phyloP scores from a whole-genome alignment of 2,888 invertebrate species.

The Drosophila heteroneura region DNA sequence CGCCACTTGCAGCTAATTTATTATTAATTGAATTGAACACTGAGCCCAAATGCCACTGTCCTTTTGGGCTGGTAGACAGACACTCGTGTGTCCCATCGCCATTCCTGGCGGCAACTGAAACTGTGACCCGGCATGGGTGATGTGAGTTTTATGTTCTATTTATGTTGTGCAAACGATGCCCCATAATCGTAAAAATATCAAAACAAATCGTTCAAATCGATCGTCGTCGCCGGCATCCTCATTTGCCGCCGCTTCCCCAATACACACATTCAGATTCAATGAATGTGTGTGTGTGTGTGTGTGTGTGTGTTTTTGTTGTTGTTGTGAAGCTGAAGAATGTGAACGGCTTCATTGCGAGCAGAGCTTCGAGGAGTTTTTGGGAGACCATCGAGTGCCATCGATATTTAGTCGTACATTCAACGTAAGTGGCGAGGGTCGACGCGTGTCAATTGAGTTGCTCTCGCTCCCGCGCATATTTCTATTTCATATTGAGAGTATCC shows the following conservation, averaged over 20 bases:
- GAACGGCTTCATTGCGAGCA: slow-evolving; percentile 59
- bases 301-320: not conserved
- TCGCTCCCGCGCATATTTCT: slow-evolving; percentile 55
- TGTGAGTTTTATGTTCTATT: slow-evolving; percentile 85
- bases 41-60: slow-evolving; percentile 17
- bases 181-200: slow-evolving; percentile 86
- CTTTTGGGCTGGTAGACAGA: slow-evolving; percentile 1
- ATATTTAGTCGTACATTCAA: slow-evolving; percentile 17
- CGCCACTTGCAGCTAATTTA: slow-evolving; percentile 70
- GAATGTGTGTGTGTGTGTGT: slow-evolving; percentile 8
- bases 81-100: not conserved
- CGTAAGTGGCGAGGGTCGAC: slow-evolving; percentile 50
- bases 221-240: slow-evolving; percentile 68
- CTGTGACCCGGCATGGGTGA: slow-evolving; percentile 25
- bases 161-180: slow-evolving; percentile 86
- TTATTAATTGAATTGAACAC: slow-evolving; percentile 75
- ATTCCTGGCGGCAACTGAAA: slow-evolving; percentile 7
- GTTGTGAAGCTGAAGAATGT: slow-evolving; percentile 23
- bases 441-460: slow-evolving; percentile 76
- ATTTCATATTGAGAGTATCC: slow-evolving; percentile 47
- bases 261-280: slow-evolving; percentile 48
- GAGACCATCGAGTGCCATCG: slow-evolving; percentile 10
- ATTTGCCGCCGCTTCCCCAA: slow-evolving; percentile 36
- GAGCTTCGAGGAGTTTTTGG: slow-evolving; percentile 41
- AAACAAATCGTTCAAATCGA: slow-evolving; percentile 86